These are phyloP conservation scores for Felis chaus DNA, from an alignment of 2,113 vertebrate genomes.

Conservation along the genomic window DNA sequence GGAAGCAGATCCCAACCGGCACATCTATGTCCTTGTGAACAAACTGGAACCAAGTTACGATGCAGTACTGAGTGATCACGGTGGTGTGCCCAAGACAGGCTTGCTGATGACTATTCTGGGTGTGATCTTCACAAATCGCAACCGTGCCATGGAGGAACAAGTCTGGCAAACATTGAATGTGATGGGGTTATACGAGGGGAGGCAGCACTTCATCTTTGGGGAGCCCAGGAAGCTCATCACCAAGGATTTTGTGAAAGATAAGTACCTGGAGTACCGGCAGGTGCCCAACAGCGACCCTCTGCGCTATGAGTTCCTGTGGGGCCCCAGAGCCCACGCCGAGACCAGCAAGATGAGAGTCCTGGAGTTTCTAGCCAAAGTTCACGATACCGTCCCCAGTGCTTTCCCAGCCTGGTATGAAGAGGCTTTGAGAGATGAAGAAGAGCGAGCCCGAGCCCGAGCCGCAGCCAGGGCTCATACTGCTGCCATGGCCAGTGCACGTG, in stretches of 20 bases:
- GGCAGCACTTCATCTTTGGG: background rate
- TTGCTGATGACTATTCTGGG: background rate
- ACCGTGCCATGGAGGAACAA: background rate
- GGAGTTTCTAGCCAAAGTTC: background rate
- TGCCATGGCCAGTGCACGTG: background rate
- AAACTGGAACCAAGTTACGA: background rate
- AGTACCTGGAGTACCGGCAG: background rate
- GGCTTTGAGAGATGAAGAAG: slow-evolving; percentile 13
- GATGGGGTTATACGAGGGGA: background rate
- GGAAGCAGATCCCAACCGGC: background rate
- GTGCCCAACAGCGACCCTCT: slow-evolving; percentile 10
- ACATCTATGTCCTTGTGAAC: background rate
- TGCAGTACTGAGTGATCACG: background rate
- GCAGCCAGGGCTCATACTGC: background rate
- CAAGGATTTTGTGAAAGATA: background rate
- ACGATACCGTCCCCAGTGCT: background rate
- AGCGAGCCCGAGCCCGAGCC: background rate
- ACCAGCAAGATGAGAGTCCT: slow-evolving; percentile 43
- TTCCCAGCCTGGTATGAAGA: background rate
- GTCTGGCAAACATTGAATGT: slow-evolving; percentile 20
- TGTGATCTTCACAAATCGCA: background rate
- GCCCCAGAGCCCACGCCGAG: background rate
- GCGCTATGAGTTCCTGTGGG: background rate
- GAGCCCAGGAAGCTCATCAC: slow-evolving; percentile 18
- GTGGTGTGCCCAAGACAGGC: background rate